Evolutionary conservation across 1,140 invertebrate genomes (phyloP).

Genomic region (Philaenus spumarius): DNA sequence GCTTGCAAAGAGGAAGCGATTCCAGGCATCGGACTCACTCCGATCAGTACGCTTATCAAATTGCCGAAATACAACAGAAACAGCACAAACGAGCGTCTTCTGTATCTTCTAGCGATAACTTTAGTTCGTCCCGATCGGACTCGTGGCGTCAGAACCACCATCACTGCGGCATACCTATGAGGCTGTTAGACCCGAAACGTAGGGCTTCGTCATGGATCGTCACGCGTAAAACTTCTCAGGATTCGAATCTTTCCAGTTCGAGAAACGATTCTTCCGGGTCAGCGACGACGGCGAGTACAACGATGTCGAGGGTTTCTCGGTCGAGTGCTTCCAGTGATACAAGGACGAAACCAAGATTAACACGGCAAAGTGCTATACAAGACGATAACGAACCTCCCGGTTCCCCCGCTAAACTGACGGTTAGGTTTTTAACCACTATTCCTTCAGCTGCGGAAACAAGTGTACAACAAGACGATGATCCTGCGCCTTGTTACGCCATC

Average conservation of each 20-base stretch:
- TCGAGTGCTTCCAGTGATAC: slow-evolving; percentile 22
- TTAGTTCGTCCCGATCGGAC: slow-evolving; percentile 73
- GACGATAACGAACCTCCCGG: slow-evolving; percentile 29
- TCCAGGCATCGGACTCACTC: slow-evolving; percentile 40
- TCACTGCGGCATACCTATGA: slow-evolving; percentile 65
- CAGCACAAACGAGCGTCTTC: slow-evolving; percentile 69
- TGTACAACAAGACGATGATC: slow-evolving; percentile 60
- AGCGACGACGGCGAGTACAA: slow-evolving; percentile 74
- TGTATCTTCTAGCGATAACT: slow-evolving; percentile 83
- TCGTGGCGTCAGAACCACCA: slow-evolving; percentile 69
- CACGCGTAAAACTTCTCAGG: slow-evolving; percentile 81
- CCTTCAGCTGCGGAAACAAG: slow-evolving; percentile 72
- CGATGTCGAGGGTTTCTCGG: slow-evolving; percentile 60
- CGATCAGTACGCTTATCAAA: slow-evolving; percentile 70
- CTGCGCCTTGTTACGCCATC: slow-evolving; percentile 25
- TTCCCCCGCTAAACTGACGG: slow-evolving; percentile 46
- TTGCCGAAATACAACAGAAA: slow-evolving; percentile 69
- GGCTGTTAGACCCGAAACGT: slow-evolving; percentile 64
- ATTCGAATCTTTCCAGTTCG: slow-evolving; percentile 76
- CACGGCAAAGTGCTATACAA: slow-evolving; percentile 58
- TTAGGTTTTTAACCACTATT: slow-evolving; percentile 67
- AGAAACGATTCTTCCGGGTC: slow-evolving; percentile 84
- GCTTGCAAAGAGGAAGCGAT: slow-evolving; percentile 33
- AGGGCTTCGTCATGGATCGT: slow-evolving; percentile 79
- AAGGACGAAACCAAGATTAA: slow-evolving; percentile 57